Evolutionary conservation across 1,140 invertebrate genomes (phyloP), one percentile per base, ranked within the genome.

Genomic region (Gryon sp.): DNA sequence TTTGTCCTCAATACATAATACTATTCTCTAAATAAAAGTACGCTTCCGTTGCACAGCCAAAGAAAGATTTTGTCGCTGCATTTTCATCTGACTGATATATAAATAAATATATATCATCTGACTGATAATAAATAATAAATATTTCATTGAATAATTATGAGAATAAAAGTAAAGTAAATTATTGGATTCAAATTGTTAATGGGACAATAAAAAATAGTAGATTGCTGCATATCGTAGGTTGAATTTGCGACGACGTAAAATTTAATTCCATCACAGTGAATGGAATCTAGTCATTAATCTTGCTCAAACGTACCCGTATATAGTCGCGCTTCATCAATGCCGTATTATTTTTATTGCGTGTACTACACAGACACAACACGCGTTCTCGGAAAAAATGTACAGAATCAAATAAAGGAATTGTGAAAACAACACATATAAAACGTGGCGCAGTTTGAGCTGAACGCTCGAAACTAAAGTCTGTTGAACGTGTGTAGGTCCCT

Each of bases 311-410:
- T 53, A 18, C 36, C 55, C 46, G 55, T 62, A 53, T 46, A 55
- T 19, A 45, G 38, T 30, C 14, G 43, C 24, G 43, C 12, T 38
- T 22, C 53, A 45, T 55, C 57, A 55, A 12, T 22, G 38, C 20
- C 22, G 48, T 45, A 45, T 62, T 43, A 46, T 62, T 62, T 62
- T 62, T 59, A 62, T 38, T 2, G 41, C 46, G 36, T 41, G 40
- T 28, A 6, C 24, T 30, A 40, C 59, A 40, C 38, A 20, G 46
- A 40, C 34, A 38, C 14, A 28, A 48, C 50, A 68, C 26, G 15
- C 57, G 68, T 72, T 72, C 68, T 50, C 43, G 53, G 65, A 69
- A 69, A 59, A 32, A 55, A 68, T 48, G 57, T 46, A 38, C n/a
- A 12, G 9, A 43, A 48, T 26, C 41, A 32, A 43, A 66, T 38